Evolutionary conservation across 2,113 vertebrate species (phyloP).

Genomic region (Lophura nycthemera): DNA sequence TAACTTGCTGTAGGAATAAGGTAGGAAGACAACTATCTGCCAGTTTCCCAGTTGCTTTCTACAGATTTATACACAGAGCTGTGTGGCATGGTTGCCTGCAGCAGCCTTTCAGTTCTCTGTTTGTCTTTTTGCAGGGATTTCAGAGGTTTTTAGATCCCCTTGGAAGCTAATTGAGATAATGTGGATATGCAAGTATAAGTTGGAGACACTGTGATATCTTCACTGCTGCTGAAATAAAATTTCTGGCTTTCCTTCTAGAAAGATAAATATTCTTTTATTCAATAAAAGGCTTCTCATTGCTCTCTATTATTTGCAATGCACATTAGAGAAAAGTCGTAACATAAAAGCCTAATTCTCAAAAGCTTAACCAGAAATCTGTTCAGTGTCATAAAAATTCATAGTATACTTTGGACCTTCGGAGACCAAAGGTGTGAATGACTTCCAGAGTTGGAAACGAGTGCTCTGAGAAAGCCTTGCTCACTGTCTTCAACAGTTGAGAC

Average conservation of each 20-base stretch:
- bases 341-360: not conserved
- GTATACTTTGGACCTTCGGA: not conserved
- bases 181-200: not conserved
- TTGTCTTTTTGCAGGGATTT: not conserved
- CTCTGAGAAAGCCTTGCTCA: not conserved
- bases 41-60: not conserved
- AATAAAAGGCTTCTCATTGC: not conserved
- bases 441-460: not conserved
- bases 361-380: not conserved
- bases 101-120: not conserved
- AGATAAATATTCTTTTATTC: not conserved
- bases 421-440: not conserved
- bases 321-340: not conserved
- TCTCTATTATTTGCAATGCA: not conserved
- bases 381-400: not conserved
- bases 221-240: rapidly evolving
- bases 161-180: not conserved
- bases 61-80: not conserved
- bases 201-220: not conserved
- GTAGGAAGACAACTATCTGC: not conserved
- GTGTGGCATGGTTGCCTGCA: too few species aligned
- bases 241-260: not conserved
- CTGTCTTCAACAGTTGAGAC: not conserved
- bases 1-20: not conserved
- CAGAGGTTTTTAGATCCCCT: not conserved